phyloP scores from a whole-genome alignment of 2,888 invertebrate species.

The Scelioninae gen. 2 region DNA sequence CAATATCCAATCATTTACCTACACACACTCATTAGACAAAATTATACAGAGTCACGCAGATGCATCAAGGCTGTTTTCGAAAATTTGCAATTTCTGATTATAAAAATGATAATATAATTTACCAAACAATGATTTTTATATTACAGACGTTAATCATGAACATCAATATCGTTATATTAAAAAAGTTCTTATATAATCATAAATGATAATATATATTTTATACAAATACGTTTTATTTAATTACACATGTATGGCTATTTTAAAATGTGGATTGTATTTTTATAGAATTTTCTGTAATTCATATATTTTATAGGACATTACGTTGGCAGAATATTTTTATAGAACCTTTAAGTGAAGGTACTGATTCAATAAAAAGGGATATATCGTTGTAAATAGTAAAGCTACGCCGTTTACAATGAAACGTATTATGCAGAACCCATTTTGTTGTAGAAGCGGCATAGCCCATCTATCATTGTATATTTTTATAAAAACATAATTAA shows the following conservation, averaged over 20 bases:
- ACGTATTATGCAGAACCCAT: too few species aligned
- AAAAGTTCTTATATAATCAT: slow-evolving; percentile 11
- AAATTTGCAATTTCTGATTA: too few species aligned
- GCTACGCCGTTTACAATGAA: not conserved
- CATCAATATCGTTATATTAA: slow-evolving; percentile 17
- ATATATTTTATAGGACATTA: slow-evolving; percentile 40
- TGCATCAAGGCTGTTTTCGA: too few species aligned
- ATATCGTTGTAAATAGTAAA: not conserved
- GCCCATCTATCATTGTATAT: slow-evolving; percentile 23
- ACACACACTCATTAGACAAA: too few species aligned
- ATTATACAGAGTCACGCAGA: too few species aligned
- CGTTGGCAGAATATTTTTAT: slow-evolving; percentile 47
- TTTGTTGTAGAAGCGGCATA: not conserved
- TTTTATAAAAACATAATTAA: slow-evolving; percentile 39
- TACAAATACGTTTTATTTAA: slow-evolving; percentile 25
- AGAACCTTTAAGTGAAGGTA: slow-evolving; percentile 35
- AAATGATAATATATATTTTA: slow-evolving; percentile 24
- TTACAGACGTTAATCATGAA: slow-evolving; percentile 4
- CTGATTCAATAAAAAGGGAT: slow-evolving; percentile 25
- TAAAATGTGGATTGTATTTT: slow-evolving; percentile 39
- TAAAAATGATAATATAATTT: too few species aligned
- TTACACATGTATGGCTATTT: slow-evolving; percentile 35
- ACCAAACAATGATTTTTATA: too few species aligned
- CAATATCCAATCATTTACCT: too few species aligned
- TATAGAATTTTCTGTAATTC: slow-evolving; percentile 40